phyloP scores from a whole-genome alignment of 1,140 invertebrate genomes.

The Danaus melanippus region DNA sequence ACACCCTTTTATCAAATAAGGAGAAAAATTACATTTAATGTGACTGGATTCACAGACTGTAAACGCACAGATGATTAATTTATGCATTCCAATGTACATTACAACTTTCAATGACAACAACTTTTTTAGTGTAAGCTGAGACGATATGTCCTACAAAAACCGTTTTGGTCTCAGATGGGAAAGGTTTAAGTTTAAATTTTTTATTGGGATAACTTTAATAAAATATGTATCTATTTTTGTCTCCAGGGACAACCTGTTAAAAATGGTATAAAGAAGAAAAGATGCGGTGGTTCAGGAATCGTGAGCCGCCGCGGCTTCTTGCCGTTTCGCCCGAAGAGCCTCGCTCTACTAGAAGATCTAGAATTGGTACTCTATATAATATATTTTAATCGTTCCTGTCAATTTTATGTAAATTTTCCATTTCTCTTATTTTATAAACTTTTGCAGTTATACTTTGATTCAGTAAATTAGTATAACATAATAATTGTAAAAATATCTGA shows the following conservation, averaged over 20 bases:
- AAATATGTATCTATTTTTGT: slow-evolving; percentile 12
- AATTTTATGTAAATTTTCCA: no score
- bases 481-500: no score
- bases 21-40: slow-evolving; percentile 13
- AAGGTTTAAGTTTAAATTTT: no score
- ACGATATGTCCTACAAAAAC: background rate
- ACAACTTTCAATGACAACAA: slow-evolving; percentile 11
- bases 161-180: no score
- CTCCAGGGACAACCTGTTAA: slow-evolving; percentile 35
- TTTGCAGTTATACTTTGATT: no score
- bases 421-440: no score
- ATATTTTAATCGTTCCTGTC: slow-evolving; percentile 26
- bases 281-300: slow-evolving; percentile 82
- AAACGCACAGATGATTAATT: slow-evolving; percentile 8
- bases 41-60: slow-evolving; percentile 8
- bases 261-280: slow-evolving; percentile 26
- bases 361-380: slow-evolving; percentile 58
- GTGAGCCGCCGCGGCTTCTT: slow-evolving; percentile 78
- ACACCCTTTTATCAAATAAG: slow-evolving; percentile 8
- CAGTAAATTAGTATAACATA: no score
- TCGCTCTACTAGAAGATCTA: slow-evolving; percentile 51
- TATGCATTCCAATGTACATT: slow-evolving; percentile 8
- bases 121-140: slow-evolving; percentile 8
- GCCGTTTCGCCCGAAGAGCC: slow-evolving; percentile 75
- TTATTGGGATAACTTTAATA: no score